Evolutionary conservation across 2,888 invertebrate species (phyloP), one percentile per base, ranked within the genome.

Genomic region (Isotomurus palustris): DNA sequence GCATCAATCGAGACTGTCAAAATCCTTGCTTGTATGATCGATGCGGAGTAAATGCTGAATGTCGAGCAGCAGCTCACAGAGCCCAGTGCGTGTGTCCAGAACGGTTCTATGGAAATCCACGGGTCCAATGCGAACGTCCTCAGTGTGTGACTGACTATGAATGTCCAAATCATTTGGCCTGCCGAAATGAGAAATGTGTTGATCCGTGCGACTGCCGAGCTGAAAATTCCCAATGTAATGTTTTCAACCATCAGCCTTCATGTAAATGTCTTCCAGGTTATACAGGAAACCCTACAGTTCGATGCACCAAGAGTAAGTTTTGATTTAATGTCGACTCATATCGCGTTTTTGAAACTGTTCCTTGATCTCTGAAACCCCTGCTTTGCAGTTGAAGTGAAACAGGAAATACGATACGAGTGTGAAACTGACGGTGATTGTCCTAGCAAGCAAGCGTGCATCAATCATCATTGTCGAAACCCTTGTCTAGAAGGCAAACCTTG

Each of bases 201-300:
- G 85, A 88, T 77, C 91, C 91, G 6, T 93, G 92, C 75, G 82
- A 85, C 53, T 92, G 91, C 73, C 88, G 88, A n/a, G 76, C 80
- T 5, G 82, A 81, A 10, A n/a, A n/a, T n/a, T 88, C 91, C 1
- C 79, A 84, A 59, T 93, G 93, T 72, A 81, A 80, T 2, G 89
- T 90, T 4, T 79, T 81, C 52, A 84, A 88, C 66, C 92, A 92
- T 74, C 77, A 79, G 54, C 83, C 91, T 1, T 24, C 81, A 50
- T 92, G 92, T 72, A 83, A 85, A 69, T 92, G 92, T 75, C 87
- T 89, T 36, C 83, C 88, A 43, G 90, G 89, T 17, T 88, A 86
- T 67, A 80, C 78, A 56, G 92, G 91, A 63, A 85, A 91, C 76
- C 87, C 91, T 8, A 80, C 84, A 66, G 77, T 79, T 27, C 78